phyloP scores from a whole-genome alignment of 2,888 invertebrate genomes.

The Ophion slaviceki region DNA sequence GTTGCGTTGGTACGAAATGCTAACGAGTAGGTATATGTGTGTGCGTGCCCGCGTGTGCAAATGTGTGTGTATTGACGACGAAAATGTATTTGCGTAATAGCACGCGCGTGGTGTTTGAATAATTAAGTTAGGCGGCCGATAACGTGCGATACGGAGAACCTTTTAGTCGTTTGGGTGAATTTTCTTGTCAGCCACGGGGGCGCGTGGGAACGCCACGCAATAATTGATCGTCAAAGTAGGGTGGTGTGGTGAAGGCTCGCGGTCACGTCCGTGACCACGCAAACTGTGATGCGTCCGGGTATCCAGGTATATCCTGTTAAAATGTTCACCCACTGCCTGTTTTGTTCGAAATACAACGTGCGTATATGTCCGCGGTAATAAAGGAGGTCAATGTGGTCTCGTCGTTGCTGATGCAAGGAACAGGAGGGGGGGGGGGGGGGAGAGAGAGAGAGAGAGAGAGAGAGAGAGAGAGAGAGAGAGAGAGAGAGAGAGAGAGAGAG shows the following conservation, averaged over 20 bases:
- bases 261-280: constrained; percentile 60
- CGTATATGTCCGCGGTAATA: constrained; percentile 12
- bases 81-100: constrained; percentile 21
- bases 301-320: constrained; percentile 17
- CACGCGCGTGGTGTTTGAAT: constrained; percentile 65
- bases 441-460: background rate
- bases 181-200: constrained; percentile 66
- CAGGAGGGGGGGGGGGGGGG: background rate
- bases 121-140: constrained; percentile 71
- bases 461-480: background rate
- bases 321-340: background rate
- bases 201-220: constrained; percentile 54
- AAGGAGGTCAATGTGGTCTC: constrained; percentile 22
- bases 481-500: constrained; percentile 5
- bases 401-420: constrained; percentile 1
- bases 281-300: constrained; percentile 47
- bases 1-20: no score
- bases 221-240: constrained; percentile 74
- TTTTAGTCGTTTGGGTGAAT: constrained; percentile 66
- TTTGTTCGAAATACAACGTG: constrained; percentile 19
- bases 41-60: background rate
- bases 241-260: constrained; percentile 59
- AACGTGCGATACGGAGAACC: constrained; percentile 42
- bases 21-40: background rate
- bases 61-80: background rate